Percentiles rank a stretch among this genome's conserved stretches.
Conservation (phyloP, 2,797 vertebrate species). For the Malurus splendens region DNA sequence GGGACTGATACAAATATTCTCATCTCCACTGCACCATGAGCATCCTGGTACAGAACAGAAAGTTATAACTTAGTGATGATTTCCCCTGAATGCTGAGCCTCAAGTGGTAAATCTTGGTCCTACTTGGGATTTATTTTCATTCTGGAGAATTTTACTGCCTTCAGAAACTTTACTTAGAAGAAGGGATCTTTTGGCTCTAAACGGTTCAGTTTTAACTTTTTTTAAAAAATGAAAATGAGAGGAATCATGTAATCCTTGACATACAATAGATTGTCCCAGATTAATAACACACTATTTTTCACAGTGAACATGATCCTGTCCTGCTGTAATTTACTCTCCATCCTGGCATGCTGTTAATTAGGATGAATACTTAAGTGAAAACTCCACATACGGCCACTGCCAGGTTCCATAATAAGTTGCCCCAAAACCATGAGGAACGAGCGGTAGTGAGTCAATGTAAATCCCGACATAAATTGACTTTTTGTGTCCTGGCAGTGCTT, state of each 20-base stretch:
- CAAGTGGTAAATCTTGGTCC: neutral
- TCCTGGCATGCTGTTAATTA: neutral
- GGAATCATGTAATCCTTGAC: neutral
- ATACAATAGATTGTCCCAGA: neutral
- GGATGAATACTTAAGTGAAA: neutral
- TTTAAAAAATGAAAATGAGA: neutral
- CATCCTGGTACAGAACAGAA: neutral
- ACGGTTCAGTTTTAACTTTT: neutral
- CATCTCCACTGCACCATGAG: neutral
- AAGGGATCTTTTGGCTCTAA: neutral
- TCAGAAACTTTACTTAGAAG: neutral
- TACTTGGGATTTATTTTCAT: neutral
- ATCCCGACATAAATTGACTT: conserved; percentile 14
- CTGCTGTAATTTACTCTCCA: neutral
- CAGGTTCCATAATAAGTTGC: neutral
- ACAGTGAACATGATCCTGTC: neutral
- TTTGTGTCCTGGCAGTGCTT: conserved; percentile 38
- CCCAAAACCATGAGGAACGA: neutral
- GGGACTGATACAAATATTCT: neutral
- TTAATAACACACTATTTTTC: neutral
- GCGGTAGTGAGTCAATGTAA: neutral
- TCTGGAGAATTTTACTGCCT: neutral
- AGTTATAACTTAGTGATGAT: neutral
- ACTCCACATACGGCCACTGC: neutral
- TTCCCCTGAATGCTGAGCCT: neutral